Evolutionary conservation across 2,113 vertebrate genomes (phyloP), one percentile per base, ranked within the genome.

Genomic region (Narcine bancroftii): DNA sequence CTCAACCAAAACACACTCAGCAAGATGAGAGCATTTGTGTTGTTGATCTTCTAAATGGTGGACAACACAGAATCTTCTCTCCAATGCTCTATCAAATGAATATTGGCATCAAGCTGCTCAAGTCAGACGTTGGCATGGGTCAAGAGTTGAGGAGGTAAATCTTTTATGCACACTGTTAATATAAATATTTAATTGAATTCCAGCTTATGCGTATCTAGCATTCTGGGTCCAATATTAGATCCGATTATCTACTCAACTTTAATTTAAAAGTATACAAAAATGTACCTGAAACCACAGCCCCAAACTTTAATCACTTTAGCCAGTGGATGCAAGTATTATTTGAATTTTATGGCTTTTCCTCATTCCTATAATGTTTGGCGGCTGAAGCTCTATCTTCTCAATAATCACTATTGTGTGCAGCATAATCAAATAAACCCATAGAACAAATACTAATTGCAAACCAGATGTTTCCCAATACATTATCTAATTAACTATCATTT

Each of bases 1-100:
- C n/a, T 87, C 83, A 87, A 63, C n/a, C n/a, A 87, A 87, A 87
- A 87, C 33, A 36, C 56, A 87, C 29, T 53, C 33, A 63, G 17
- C 17, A 63, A 33, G 15, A 36, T 63, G 15, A 53, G 45, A 50
- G 47, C 13, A 11, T 81, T 50, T 29, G 45, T 33, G 24, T 50
- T 45, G 45, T 50, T 47, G 42, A 50, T 26, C 1, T 79, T 79
- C 24, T 79, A 26, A 50, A 1, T 79, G 76, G 21, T 79, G 9
- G 42, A 50, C 24, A 79, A 29, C n/a, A 63, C 33, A 65, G 6
- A n/a, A 39, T 39, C 4, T 63, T 89, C 36, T 63, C 33, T 39
- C n/a, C 6, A 15, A 65, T 33, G 3, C 33, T 89, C 17, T 89
- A 39, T 63, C n/a, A 89, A 60, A 89, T 6, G n/a, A 50, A 42